A percentile compares a stretch with the other conserved stretches of the same genome.
These are phyloP conservation scores for Perdita meconis DNA, from an alignment of 2,888 invertebrate species.

Conservation along the genomic window DNA sequence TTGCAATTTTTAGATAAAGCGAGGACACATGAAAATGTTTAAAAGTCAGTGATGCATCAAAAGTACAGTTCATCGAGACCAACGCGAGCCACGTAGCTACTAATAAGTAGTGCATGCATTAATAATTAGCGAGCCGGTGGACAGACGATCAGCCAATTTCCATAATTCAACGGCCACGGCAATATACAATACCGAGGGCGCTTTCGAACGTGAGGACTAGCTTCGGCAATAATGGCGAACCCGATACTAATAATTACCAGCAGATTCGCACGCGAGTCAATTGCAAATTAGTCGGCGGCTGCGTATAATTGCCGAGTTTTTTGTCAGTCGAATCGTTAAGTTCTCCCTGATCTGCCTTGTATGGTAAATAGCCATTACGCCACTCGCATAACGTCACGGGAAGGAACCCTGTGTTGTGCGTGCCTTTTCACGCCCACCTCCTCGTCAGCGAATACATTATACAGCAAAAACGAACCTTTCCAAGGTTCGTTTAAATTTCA, in stretches of 20 bases:
- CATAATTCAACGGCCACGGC: conserved; percentile 55
- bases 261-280: conserved; percentile 69
- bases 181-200: conserved; percentile 43
- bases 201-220: conserved; percentile 44
- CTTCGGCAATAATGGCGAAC: conserved; percentile 37
- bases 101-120: conserved; percentile 49
- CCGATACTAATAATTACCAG: conserved; percentile 68
- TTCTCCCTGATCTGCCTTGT: conserved; percentile 35
- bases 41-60: conserved; percentile 16
- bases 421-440: neutral
- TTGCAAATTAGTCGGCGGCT: conserved; percentile 72
- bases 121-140: conserved; percentile 50
- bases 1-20: no score
- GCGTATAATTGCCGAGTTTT: conserved; percentile 68
- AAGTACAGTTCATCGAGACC: conserved; percentile 9
- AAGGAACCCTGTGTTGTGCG: conserved; percentile 16
- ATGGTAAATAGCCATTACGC: conserved; percentile 55
- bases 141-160: conserved; percentile 46
- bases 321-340: conserved; percentile 51
- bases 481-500: neutral
- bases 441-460: neutral
- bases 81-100: conserved; percentile 18
- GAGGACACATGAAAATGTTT: neutral
- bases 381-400: conserved; percentile 33
- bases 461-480: neutral